These are phyloP conservation scores for Conomelus anceps DNA, from an alignment of 2,888 invertebrate genomes.

Conservation along the genomic window DNA sequence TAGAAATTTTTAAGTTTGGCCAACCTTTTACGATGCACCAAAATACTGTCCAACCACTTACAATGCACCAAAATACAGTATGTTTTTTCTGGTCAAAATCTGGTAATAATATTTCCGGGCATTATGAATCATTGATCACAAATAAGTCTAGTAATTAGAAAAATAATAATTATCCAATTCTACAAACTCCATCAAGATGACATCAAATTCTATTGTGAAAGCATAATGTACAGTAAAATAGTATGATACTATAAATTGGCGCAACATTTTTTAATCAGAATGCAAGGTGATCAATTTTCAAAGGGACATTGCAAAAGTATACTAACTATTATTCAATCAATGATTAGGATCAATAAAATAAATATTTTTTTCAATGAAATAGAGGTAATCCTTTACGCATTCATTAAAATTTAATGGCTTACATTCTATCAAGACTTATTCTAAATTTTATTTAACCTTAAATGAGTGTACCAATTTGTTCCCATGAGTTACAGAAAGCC, in stretches of 20 bases:
- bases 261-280: neutral
- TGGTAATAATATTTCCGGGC: neutral
- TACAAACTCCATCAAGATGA: too few relatives aligned
- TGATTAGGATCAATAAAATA: neutral
- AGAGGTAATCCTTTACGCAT: neutral
- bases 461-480: slow-evolving; percentile 21
- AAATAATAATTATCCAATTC: too few relatives aligned
- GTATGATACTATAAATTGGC: neutral
- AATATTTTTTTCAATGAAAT: neutral
- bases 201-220: neutral
- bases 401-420: neutral
- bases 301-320: neutral
- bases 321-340: neutral
- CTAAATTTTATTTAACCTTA: neutral
- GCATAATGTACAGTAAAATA: too few relatives aligned
- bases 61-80: neutral
- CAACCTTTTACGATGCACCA: too few relatives aligned
- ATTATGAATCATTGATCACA: too few relatives aligned
- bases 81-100: neutral
- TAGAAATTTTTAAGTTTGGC: too few relatives aligned
- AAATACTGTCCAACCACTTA: neutral
- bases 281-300: neutral
- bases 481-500: slow-evolving; percentile 21
- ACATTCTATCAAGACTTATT: neutral
- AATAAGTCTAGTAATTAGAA: too few relatives aligned